Base-by-base conservation (phyloP, 2,797 vertebrate genomes). In the Propithecus deckenii region DNA sequence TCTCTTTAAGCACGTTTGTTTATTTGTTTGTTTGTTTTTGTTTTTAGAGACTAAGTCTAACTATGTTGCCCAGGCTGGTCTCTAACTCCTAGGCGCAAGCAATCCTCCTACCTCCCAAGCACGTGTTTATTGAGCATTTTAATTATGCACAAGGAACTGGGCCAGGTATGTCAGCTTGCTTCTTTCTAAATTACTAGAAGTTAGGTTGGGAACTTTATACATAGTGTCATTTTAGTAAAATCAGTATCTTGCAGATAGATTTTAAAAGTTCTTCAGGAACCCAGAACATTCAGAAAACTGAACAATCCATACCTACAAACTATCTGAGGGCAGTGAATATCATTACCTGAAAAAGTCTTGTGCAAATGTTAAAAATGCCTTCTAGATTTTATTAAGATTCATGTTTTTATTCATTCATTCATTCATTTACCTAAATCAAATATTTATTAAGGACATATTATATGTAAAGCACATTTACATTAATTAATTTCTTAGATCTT, bases 351-450 rank as follows among this genome's bases (percentile, higher is more conserved):
- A 89, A 91, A 90, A 75, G 0, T 91, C 59, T 23, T 91, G n/a
- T 69, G 67, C 22, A 88, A 83, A 52, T 89, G 48, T 93, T 86
- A 59, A 81, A 94, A 91, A 81, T 93, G 52, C 30, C 35, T 75
- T 90, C 22, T 92, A 65, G 32, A 86, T 86, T 78, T 92, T 67
- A 46, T 52, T 75, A 79, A 79, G 46, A 65, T 15, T 91, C 3
- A 7, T 32, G 7, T 78, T 79, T 97, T 92, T 86, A 67, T 50
- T 88, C 14, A 32, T 80, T 85, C 23, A 88, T 72, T 90, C 30
- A 88, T 72, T 91, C 25, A 93, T 71, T 86, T 76, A 91, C n/a
- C 85, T 61, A 94, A 93, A 90, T 80, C 7, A 94, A 95, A 52
- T 81, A 91, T 80, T 91, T 91, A 11, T 89, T 93, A 96, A 76